Evolutionary conservation across 2,888 invertebrate genomes (phyloP), one percentile per base, ranked within the genome.

Genomic region (Callyntrura guangdongensis): DNA sequence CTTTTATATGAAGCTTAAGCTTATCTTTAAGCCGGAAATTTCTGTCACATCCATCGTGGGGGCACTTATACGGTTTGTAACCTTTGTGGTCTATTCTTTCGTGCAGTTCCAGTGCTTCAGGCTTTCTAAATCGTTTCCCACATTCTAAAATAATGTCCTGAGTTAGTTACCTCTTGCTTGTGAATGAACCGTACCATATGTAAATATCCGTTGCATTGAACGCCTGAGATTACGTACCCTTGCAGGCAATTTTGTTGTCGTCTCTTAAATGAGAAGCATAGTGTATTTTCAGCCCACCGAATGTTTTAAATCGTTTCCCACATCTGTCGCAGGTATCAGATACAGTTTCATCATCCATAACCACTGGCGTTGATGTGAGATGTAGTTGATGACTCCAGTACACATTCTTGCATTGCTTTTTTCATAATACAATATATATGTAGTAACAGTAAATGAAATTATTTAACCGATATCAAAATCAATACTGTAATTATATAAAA

Each of bases 11-110:
- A 11, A 92, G 72, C 45, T 85, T 90, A 2, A 91, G 79, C 59
- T 92, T 92, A 20, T 91, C 90, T 36, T 89, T 92, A 4, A 92
- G 47, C n/a, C 92, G 85, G 45, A 92, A 92, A 25, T 82, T 69
- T 25, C 90, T 90, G 5, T 67, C 83, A 74, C 92, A 92, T 17
- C 79, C 72, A 0, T 47, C 61, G 25, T 90, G 85, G n/a, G 90
- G 49, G 79, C 92, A 92, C 20, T 69, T 45, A 47, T 89, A 67
- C 1, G 92, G 92, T 20, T 92, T 92, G 27, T 79, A 90, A 0
- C 92, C 92, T 9, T 64, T 74, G 59, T 91, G 92, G 45, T 92
- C 92, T 11, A 67, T 86, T 72, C 72, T 85, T 64, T 88, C 79
- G 67, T 92, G 92, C 47, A 90, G 27, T 25, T 91, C 61, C 20